Evolutionary conservation across 1,140 invertebrate species (phyloP), one percentile per base, ranked within the genome.

Genomic region (Ruditapes philippinarum): DNA sequence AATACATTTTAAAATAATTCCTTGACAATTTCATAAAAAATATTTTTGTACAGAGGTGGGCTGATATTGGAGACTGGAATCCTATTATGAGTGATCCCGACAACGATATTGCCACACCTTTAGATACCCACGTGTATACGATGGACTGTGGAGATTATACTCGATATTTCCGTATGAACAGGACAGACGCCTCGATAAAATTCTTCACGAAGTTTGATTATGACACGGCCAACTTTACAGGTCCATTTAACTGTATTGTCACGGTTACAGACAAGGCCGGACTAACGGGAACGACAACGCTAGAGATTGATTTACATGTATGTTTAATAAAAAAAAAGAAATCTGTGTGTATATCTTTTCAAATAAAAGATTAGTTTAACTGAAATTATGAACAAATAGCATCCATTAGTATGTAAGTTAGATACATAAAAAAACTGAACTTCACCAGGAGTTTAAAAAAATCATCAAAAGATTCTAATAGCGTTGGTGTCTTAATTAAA

Each of bases 191-290:
- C 14, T 7, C n/a, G 17, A 40, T 88, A n/a, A 70, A 60, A 25
- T 88, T 49, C 62, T n/a, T 78, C 31, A 73, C 86, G 14, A 73
- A n/a, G 57, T 88, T 88, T 51, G 86, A 88, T 57, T 88, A 81
- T 33, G 86, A 88, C 57, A 73, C 76, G 17, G 86, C 57, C 25
- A 81, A 73, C 38, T 51, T 88, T 22, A 73, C 86, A 14, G 14
- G 62, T 14, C 76, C 76, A 0, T 80, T 51, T 60, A 31, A 45
- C 1, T 88, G 86, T 45, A n/a, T 57, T n/a, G 86, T 88, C 0
- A 88, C 76, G 0, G 76, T 88, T 14, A 88, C 25, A 12, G 86
- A 88, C 49, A 88, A 73, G 28, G 86, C 38, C 5, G 86, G 86
- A 22, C n/a, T 88, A 28, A 49, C 86, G 1, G 76, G 60, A 14